These are phyloP conservation scores for Notocelia uddmanniana DNA, from an alignment of 2,888 invertebrate species.

Conservation along the genomic window DNA sequence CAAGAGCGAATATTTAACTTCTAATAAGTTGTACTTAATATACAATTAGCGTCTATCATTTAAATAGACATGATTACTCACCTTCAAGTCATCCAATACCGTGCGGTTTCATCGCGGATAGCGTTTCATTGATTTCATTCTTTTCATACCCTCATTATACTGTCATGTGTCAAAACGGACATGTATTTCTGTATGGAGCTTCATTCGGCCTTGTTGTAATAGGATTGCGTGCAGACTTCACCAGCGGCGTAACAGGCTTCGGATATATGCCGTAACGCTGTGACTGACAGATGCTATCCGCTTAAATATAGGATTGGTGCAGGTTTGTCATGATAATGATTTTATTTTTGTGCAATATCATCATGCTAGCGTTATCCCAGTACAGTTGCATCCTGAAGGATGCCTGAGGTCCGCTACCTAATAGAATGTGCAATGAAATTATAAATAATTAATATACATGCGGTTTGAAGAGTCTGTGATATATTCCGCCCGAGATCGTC, in stretches of 20 bases:
- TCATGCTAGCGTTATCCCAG: too few relatives aligned
- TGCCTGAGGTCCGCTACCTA: too few relatives aligned
- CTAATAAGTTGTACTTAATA: neutral
- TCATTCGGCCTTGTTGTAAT: constrained; percentile 55
- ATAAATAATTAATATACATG: too few relatives aligned
- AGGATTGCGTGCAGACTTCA: constrained; percentile 63
- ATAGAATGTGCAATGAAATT: too few relatives aligned
- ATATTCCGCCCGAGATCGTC: too few relatives aligned
- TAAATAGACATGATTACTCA: constrained; percentile 28
- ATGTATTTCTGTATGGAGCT: constrained; percentile 47
- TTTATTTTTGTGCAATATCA: neutral
- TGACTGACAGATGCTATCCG: constrained; percentile 47
- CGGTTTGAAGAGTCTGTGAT: too few relatives aligned
- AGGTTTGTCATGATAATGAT: constrained; percentile 1
- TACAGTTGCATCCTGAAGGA: too few relatives aligned
- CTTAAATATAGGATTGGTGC: constrained; percentile 10
- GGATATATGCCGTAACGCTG: constrained; percentile 47
- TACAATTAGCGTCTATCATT: constrained; percentile 33
- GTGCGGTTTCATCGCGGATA: constrained; percentile 32
- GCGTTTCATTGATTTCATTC: constrained; percentile 44
- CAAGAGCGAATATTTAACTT: neutral
- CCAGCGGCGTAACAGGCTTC: constrained; percentile 53
- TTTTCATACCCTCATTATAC: constrained; percentile 42
- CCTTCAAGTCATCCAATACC: constrained; percentile 29
- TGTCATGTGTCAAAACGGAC: constrained; percentile 42